Evolutionary conservation across 2,113 vertebrate species (phyloP), one percentile per base, ranked within the genome.

Genomic region (Kryptolebias marmoratus): DNA sequence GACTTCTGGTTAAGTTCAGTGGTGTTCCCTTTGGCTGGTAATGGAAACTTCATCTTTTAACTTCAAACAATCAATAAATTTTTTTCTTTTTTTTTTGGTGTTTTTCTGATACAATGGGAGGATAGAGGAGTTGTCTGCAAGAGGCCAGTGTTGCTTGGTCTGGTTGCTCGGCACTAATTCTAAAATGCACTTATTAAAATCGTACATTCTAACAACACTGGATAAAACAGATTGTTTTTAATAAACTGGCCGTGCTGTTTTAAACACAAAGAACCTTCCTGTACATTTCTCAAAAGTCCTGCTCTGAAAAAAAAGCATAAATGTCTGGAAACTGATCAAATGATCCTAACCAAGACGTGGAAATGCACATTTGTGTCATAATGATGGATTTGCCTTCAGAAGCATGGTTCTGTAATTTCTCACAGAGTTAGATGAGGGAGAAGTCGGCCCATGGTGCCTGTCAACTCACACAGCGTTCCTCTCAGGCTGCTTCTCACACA

Each of bases 91-190:
- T 16, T 62, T 56, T 8, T 42, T 9, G 4, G 1, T 55, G 4
- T 39, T 31, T 0, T 11, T 53, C 50, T 32, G 45, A 57, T 54
- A 61, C 66, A 53, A 0, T 27, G 48, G 56, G 54, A 49, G 11
- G 22, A 44, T 15, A 6, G 49, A 81, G 69, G 45, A 39, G 50
- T 30, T 3, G 52, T 60, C 73, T 69, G 50, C 73, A 76, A 81
- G 81, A 74, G 70, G 72, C 60, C 3, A 42, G 61, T 69, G 63
- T 74, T 71, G 50, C 71, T 80, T 82, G 78, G 67, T 76, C 71
- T 45, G 45, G 83, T 76, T 77, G 73, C 79, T 74, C 36, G 71
- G 81, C 39, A 53, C 58, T 18, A 27, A 42, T 67, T 64, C 22
- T 11, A 31, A 53, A 59, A 58, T 68, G 39, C 70, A 8, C n/a